phyloP scores from a whole-genome alignment of 2,888 invertebrate species.

The Andrena marginata region DNA sequence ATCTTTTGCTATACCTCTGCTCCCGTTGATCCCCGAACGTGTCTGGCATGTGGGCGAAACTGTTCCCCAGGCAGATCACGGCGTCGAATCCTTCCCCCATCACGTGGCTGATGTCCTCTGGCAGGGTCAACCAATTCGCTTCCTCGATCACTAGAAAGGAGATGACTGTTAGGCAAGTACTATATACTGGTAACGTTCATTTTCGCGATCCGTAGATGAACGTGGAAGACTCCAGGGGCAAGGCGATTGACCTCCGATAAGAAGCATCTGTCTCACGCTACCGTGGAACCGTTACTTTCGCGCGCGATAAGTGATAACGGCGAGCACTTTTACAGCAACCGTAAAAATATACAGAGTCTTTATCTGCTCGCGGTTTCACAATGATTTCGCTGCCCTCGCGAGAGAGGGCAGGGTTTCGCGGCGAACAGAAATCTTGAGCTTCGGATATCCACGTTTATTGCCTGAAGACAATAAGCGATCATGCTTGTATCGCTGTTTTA shows the following conservation, averaged over 20 bases:
- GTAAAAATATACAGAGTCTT: background rate
- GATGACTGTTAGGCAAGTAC: too few species aligned
- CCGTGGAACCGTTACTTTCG: background rate
- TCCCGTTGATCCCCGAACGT: constrained; percentile 92
- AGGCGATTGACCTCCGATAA: constrained; percentile 4
- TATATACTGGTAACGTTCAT: too few species aligned
- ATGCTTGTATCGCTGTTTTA: background rate
- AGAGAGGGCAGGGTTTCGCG: background rate
- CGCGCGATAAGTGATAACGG: constrained; percentile 13
- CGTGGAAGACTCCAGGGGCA: too few species aligned
- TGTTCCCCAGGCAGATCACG: constrained; percentile 95
- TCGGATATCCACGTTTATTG: background rate
- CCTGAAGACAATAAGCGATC: background rate
- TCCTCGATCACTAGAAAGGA: constrained; percentile 92
- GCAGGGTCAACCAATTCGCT: constrained; percentile 94
- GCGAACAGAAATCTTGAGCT: background rate
- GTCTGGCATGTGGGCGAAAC: constrained; percentile 95
- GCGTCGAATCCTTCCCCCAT: constrained; percentile 92
- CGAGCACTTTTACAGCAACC: background rate
- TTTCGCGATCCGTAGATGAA: too few species aligned
- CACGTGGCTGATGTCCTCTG: constrained; percentile 89
- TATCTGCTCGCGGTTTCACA: constrained; percentile 1
- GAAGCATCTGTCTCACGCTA: background rate
- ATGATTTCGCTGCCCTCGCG: background rate
- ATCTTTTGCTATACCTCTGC: constrained; percentile 86